phyloP scores from a whole-genome alignment of 1,140 invertebrate genomes.

The Eueides isabella region DNA sequence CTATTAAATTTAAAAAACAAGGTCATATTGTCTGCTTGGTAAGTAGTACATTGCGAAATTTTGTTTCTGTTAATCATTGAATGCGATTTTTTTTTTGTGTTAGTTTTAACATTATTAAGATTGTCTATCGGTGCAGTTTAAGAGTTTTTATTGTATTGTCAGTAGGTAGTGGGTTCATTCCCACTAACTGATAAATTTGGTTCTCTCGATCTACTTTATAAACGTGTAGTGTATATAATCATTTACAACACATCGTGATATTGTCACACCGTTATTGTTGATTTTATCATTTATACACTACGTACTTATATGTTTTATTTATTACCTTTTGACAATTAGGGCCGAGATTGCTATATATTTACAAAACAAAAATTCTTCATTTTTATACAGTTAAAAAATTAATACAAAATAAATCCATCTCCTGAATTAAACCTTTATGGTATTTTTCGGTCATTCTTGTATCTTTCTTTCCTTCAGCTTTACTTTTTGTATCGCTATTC shows the following conservation, averaged over 20 bases:
- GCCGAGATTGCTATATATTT: not conserved
- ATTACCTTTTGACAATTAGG: not conserved
- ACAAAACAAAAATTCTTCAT: no score
- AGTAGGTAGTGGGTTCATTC: not conserved
- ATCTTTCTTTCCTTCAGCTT: no score
- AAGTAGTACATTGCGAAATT: not conserved
- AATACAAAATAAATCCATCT: no score
- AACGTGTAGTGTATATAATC: no score
- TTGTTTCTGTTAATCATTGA: not conserved
- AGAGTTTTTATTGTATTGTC: not conserved
- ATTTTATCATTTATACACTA: not conserved
- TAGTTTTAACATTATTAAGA: not conserved
- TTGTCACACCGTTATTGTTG: not conserved
- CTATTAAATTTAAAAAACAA: not conserved
- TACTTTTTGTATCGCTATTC: no score
- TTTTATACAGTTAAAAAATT: no score
- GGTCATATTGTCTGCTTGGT: not conserved
- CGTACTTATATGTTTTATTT: not conserved
- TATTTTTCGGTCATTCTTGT: no score
- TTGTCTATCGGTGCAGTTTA: not conserved
- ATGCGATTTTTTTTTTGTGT: not conserved
- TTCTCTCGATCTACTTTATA: not conserved
- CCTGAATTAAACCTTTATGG: no score
- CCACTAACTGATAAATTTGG: not conserved
- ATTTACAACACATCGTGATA: not conserved